Conservation (phyloP, 2,113 vertebrate genomes). For the Genyomyrus donnyi region DNA sequence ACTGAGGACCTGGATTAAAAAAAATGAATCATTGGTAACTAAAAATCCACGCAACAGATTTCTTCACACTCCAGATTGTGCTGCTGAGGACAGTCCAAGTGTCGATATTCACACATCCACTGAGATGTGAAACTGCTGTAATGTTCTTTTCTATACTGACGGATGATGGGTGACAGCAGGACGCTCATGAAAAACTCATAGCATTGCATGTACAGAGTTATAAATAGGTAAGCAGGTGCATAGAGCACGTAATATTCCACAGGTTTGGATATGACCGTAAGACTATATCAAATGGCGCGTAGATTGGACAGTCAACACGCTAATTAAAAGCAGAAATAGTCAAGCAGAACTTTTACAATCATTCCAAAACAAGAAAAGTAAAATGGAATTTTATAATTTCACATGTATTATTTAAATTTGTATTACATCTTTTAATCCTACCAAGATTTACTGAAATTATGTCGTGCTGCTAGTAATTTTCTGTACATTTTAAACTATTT, state of each 20-base stretch:
- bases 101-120: neutral
- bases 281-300: neutral
- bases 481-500: neutral
- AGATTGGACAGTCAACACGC: neutral
- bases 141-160: neutral
- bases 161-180: neutral
- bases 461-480: neutral
- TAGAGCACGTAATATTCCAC: neutral
- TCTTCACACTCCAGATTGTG: constrained; percentile 2
- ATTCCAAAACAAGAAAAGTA: neutral
- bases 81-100: neutral
- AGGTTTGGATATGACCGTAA: neutral
- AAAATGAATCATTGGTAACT: neutral
- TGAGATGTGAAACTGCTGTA: neutral
- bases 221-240: neutral
- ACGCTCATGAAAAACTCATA: neutral
- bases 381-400: neutral
- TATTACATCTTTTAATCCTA: neutral
- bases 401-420: neutral
- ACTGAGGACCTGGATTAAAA: neutral
- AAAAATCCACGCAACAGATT: neutral
- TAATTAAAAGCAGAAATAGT: neutral
- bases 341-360: neutral
- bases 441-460: neutral
- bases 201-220: neutral